Base-by-base conservation (phyloP, 1,140 invertebrate genomes). In the Eufriesea mexicana region DNA sequence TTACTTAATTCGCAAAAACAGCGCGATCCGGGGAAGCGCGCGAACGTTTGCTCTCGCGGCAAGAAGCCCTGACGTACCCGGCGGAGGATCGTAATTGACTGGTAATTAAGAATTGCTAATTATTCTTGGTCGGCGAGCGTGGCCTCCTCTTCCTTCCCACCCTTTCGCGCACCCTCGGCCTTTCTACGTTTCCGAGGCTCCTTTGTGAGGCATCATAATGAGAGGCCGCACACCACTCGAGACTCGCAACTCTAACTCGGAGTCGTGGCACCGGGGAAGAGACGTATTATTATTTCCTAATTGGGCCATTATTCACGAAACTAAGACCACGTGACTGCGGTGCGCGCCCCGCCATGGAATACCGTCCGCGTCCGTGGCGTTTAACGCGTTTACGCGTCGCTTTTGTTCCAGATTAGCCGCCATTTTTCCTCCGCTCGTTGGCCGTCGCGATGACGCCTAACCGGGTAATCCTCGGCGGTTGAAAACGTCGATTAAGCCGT, bases 281-380 rank as follows among this genome's bases (percentile, higher is more conserved):
- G 84, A 85, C 84, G 83, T 90, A 86, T 91, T 86, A 91, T 91
- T 90, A 90, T 90, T 89, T 89, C 88, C 87, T 90, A 91, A 91
- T 91, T 90, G 87, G 89, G 70, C 85, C 89, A 90, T 91, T 91
- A 91, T 90, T 91, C 89, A 88, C 84, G 83, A 87, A 89, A 89
- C 83, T 88, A 88, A 88, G 70, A 61, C 79, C 86, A 88, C 83
- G 86, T 79, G 79, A 77, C 76, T 86, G 55, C 62, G 84, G 76
- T 79, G 66, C 49, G 25, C 47, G 54, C 75, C 35, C 70, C 54
- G 66, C 45, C 70, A 23, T 62, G 28, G 12, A 7, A 42, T 62
- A 16, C 45, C 57, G 55, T 16, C 55, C 55, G 51, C 45, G 74
- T 54, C 45, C 66, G 28, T 47, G 18, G 18, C 62, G 45, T 82